Evolutionary conservation across 2,113 vertebrate species (phyloP), one percentile per base, ranked within the genome.

Genomic region (Delphinus delphis): DNA sequence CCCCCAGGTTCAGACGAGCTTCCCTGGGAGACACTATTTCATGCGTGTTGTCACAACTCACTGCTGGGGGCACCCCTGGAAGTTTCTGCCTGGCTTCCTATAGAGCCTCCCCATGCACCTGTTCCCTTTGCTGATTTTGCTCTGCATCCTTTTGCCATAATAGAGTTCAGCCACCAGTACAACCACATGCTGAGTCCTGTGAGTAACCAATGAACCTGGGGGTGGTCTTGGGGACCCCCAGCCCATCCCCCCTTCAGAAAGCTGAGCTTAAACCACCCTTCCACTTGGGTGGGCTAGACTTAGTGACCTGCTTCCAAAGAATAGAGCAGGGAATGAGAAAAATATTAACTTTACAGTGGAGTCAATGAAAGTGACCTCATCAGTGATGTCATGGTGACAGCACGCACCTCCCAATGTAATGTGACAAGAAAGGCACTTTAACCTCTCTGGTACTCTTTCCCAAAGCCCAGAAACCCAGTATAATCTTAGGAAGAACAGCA

Each of bases 401-500:
- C 31, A 63, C 3, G 87, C 36, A 33, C 36, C 9, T 23, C 47
- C 68, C 28, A 3, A 88, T 21, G 68, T 15, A 53, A 36, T 31
- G 31, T 23, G 65, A 68, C 5, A 0, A 50, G 15, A 53, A 41
- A 38, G 33, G 15, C 2, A 26, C 44, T 86, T 87, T 5, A 63
- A 70, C 8, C 21, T n/a, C 7, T 79, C 71, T 33, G 41, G 62
- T 47, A 55, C 11, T 65, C 83, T 68, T 70, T 63, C 47, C 47
- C 9, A 3, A 62, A 85, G 79, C 11, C 41, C 25, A 38, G 36
- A 87, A 93, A 11, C 44, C 14, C 58, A 50, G 12, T 47, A 23
- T 62, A 82, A 73, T 85, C 58, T 44, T 20, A 47, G 88, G 53
- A 93, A 80, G 92, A 90, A 93, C 65, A 85, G 28, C 38, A 95